A percentile compares a stretch with the other conserved stretches of the same genome.
phyloP scores from a whole-genome alignment of 2,888 invertebrate species.

The Coleophora deauratella region DNA sequence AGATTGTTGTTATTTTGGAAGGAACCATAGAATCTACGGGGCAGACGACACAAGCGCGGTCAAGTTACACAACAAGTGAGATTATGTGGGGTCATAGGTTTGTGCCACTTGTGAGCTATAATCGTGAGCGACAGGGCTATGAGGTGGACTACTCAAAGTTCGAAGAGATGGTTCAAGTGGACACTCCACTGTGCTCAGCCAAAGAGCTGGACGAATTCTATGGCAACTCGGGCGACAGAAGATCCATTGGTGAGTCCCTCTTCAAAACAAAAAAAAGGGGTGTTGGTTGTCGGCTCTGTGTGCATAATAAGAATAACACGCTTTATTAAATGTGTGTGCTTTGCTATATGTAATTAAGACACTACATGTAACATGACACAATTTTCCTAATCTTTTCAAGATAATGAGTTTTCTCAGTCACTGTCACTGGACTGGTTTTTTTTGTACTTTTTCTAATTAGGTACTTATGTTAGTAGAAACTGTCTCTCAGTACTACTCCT shows the following conservation, averaged over 20 bases:
- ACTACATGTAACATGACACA: constrained; percentile 16
- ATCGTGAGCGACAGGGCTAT: constrained; percentile 82
- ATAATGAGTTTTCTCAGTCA: constrained; percentile 22
- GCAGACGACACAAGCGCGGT: constrained; percentile 81
- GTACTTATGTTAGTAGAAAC: no score
- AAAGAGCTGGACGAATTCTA: constrained; percentile 78
- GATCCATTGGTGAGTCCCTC: constrained; percentile 70
- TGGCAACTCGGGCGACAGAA: constrained; percentile 70
- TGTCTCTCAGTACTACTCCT: no score
- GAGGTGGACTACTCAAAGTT: constrained; percentile 89
- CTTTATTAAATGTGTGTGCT: constrained; percentile 27
- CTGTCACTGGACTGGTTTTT: constrained; percentile 14
- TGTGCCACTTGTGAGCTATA: constrained; percentile 82
- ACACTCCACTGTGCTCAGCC: constrained; percentile 85
- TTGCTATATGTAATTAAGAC: constrained; percentile 9
- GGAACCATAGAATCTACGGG: constrained; percentile 89
- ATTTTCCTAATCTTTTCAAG: constrained; percentile 16
- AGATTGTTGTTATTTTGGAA: constrained; percentile 87
- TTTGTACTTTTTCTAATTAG: no score
- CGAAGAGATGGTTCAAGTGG: constrained; percentile 84
- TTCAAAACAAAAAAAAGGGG: constrained; percentile 34
- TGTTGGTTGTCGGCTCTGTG: constrained; percentile 34
- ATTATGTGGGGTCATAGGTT: constrained; percentile 88
- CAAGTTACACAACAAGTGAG: constrained; percentile 85
- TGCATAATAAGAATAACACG: constrained; percentile 18